Evolutionary conservation across 2,888 invertebrate genomes (phyloP).

Genomic region (Nebria salina): DNA sequence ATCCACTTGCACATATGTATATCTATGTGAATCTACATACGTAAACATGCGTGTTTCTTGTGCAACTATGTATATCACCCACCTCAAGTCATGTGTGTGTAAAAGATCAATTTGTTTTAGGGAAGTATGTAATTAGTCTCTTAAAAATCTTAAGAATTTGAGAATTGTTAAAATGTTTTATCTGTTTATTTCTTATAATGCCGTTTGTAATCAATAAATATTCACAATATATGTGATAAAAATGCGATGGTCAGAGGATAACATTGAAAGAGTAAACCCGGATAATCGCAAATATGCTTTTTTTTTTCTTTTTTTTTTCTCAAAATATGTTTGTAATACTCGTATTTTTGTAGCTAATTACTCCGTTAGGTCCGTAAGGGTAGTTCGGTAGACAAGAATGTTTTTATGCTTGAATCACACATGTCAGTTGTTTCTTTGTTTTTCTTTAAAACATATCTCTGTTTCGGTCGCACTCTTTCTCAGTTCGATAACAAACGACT

Average conservation of each 20-base stretch:
- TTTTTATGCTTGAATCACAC: neutral
- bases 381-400: neutral
- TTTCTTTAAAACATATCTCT: slow-evolving; percentile 5
- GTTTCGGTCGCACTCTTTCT: slow-evolving; percentile 25
- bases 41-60: neutral
- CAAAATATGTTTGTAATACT: too few species aligned
- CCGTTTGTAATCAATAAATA: too few species aligned
- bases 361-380: neutral
- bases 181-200: neutral
- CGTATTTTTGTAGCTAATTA: too few species aligned
- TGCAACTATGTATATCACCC: slow-evolving; percentile 21
- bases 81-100: neutral
- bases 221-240: too few species aligned
- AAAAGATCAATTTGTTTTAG: neutral
- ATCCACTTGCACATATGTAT: neutral
- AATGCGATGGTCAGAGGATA: too few species aligned
- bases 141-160: neutral
- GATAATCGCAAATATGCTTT: too few species aligned
- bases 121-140: neutral
- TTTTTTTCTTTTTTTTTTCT: too few species aligned
- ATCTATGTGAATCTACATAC: neutral
- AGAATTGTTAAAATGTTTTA: neutral
- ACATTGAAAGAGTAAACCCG: too few species aligned
- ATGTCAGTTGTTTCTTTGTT: neutral
- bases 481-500: slow-evolving; percentile 38